A percentile compares a stretch with the other conserved stretches of the same genome.
Evolutionary conservation across 2,888 invertebrate species (phyloP).

Genomic region (Ornithoptera priamus): DNA sequence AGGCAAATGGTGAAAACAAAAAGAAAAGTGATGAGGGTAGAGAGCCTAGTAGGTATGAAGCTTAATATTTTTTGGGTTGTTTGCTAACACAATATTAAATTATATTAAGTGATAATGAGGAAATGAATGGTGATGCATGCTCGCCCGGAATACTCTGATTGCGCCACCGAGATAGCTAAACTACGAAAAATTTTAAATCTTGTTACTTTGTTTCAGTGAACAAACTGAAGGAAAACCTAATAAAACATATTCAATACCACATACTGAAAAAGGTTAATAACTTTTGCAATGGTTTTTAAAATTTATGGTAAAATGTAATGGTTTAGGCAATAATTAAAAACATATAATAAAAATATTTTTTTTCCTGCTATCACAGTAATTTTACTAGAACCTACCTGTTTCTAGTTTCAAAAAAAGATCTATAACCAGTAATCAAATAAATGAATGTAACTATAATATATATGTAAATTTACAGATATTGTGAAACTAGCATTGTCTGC

Average conservation of each 20-base stretch:
- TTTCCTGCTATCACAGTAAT: too few relatives aligned
- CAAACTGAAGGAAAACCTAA: not conserved
- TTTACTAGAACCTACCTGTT: too few relatives aligned
- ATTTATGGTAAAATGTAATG: not conserved
- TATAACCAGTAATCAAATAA: not conserved
- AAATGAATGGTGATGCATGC: too few relatives aligned
- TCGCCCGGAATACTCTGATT: too few relatives aligned
- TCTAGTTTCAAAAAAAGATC: too few relatives aligned
- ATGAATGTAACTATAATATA: not conserved
- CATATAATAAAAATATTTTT: not conserved
- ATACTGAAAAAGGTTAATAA: constrained; percentile 18
- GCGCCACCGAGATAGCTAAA: too few relatives aligned
- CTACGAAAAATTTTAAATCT: not conserved
- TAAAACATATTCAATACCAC: not conserved
- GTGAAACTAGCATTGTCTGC: constrained; percentile 46
- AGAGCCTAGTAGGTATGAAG: constrained; percentile 7
- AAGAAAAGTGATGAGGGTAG: not conserved
- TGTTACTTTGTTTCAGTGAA: constrained; percentile 9
- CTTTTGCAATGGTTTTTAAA: not conserved
- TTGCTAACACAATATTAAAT: not conserved
- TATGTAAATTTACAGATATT: constrained; percentile 41
- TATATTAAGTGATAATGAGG: too few relatives aligned
- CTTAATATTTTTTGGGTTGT: not conserved
- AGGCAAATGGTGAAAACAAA: constrained; percentile 9
- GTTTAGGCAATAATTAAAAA: not conserved